Evolutionary conservation across 2,113 vertebrate genomes (phyloP), one percentile per base, ranked within the genome.

Genomic region (Colinus virginianus): DNA sequence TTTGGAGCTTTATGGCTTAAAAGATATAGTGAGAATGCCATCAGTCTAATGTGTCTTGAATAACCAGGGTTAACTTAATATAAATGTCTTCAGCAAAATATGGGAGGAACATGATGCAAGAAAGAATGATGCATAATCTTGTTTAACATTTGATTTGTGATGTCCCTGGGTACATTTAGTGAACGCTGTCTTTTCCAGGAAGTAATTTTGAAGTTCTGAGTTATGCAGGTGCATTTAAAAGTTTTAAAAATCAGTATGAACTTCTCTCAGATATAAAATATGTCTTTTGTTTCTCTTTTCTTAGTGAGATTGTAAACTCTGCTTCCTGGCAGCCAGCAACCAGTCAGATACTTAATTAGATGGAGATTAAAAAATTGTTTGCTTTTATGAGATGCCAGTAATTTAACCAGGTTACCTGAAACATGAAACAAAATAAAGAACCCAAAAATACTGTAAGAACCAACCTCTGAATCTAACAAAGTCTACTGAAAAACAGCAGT

Each of bases 81-180:
- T 16, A 90, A 87, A 93, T 58, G 17, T 6, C 22, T 92, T 56
- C 66, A 84, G 69, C 14, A 70, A 95, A 90, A 90, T 69, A n/a
- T 7, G 12, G 16, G 16, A 87, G 38, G 42, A 90, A 81, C 36
- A 45, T 0, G 1, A 38, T 81, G 8, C 46, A 76, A 93, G 23
- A 34, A 42, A 80, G 71, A 84, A 88, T 38, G 67, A 88, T 66
- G 21, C 53, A 42, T 85, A 68, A 90, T 62, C 42, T 79, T 51
- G 32, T 93, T 93, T 43, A 81, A 19, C 28, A 32, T 74, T 59
- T 4, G 9, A 42, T 43, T 36, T 63, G 3, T 42, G 46, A 59
- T 48, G 15, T 78, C 9, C 40, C 43, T 51, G 45, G 16, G 14
- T 70, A 69, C 10, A 30, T 59, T 85, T 55, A 78, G 66, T 26